Evolutionary conservation across 2,113 vertebrate genomes (phyloP).

Genomic region (Corapipo altera): DNA sequence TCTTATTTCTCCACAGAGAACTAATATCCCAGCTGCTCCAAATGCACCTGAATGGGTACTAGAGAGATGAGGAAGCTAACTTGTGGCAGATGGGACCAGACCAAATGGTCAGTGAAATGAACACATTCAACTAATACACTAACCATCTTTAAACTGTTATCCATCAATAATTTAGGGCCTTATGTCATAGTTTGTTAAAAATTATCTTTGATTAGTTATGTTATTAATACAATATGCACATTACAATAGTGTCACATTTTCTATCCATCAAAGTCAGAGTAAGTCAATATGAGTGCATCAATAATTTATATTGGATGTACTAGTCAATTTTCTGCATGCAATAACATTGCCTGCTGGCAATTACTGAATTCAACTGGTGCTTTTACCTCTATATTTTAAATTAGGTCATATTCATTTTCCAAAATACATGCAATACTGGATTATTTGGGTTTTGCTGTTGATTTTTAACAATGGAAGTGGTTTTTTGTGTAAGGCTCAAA

Average conservation of each 20-base stretch:
- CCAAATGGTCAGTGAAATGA: conserved; percentile 73
- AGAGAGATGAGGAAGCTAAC: conserved; percentile 45
- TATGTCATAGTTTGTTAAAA: conserved; percentile 60
- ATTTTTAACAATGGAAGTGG: background rate
- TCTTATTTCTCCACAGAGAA: conserved; percentile 68
- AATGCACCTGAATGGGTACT: conserved; percentile 65
- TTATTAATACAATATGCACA: conserved; percentile 67
- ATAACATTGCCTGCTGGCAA: conserved; percentile 31
- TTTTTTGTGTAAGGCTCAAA: background rate
- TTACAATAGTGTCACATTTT: conserved; percentile 52
- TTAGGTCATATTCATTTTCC: background rate
- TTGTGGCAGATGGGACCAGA: conserved; percentile 69
- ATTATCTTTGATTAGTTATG: conserved; percentile 62
- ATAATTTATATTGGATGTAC: conserved; percentile 60
- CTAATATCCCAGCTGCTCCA: conserved; percentile 71
- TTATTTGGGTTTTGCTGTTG: background rate
- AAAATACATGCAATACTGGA: background rate
- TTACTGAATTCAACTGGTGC: conserved; percentile 44
- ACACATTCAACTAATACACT: conserved; percentile 56
- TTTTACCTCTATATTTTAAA: conserved; percentile 23
- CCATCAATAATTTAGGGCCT: conserved; percentile 67
- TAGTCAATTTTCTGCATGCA: conserved; percentile 50
- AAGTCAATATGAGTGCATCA: conserved; percentile 60
- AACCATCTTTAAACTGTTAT: conserved; percentile 64
- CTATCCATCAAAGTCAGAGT: conserved; percentile 51